Percentiles rank a stretch among this genome's conserved stretches.
phyloP scores from a whole-genome alignment of 2,888 invertebrate genomes.

The Ormia ochracea region DNA sequence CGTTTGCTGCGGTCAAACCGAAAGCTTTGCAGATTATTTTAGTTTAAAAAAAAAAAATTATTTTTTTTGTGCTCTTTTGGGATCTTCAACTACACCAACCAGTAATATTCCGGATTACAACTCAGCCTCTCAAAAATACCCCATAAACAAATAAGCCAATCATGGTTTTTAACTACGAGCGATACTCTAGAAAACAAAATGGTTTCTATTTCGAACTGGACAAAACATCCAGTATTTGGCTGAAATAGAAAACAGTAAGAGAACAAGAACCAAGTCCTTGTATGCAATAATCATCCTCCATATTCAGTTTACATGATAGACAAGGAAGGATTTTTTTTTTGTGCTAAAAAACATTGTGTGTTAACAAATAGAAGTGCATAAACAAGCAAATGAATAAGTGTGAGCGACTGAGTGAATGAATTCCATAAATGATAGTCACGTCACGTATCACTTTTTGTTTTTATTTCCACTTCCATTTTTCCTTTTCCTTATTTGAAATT shows the following conservation, averaged over 20 bases:
- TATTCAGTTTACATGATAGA: no score
- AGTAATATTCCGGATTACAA: constrained; percentile 15
- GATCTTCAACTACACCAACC: background rate
- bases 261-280: no score
- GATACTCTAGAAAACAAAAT: no score
- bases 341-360: background rate
- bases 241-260: no score
- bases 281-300: no score
- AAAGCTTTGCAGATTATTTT: no score
- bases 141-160: constrained; percentile 13
- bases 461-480: background rate
- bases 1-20: no score
- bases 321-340: background rate
- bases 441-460: no score
- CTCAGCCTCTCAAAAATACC: constrained; percentile 33
- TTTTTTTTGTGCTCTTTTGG: background rate
- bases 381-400: background rate
- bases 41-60: background rate
- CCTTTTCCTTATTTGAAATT: background rate
- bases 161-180: no score
- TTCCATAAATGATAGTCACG: constrained; percentile 38
- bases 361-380: background rate
- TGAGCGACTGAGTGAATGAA: constrained; percentile 12
- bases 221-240: no score
- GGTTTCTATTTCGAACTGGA: no score